A percentile compares a stretch with the other conserved stretches of the same genome.
These are phyloP conservation scores for Rhabdomys dilectus DNA, from an alignment of 2,113 vertebrate species.

Conservation along the genomic window DNA sequence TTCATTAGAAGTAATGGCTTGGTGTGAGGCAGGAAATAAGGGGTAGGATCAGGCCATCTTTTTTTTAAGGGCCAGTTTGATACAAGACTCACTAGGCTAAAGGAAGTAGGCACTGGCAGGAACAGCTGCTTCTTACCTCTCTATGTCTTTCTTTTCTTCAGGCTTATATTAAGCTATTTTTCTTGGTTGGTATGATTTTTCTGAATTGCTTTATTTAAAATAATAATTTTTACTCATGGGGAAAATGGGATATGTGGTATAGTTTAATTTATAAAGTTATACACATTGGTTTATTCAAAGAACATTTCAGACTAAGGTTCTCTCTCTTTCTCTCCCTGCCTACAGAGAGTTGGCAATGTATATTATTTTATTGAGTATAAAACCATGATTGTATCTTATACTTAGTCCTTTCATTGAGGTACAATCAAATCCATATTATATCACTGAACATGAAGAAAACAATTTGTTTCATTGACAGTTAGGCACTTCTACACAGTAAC, in stretches of 20 bases:
- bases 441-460: background rate
- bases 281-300: background rate
- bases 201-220: slow-evolving; percentile 12
- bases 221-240: background rate
- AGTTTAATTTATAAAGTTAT: background rate
- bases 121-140: background rate
- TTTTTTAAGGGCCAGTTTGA: background rate
- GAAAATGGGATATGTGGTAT: background rate
- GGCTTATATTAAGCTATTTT: background rate
- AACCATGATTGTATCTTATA: background rate
- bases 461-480: background rate
- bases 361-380: background rate
- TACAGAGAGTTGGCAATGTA: background rate
- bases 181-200: background rate
- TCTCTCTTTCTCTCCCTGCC: background rate
- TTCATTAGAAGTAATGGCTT: background rate
- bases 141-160: background rate
- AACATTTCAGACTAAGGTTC: background rate
- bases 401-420: background rate
- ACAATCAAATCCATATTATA: background rate
- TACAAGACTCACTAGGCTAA: background rate
- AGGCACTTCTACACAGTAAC: background rate
- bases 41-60: background rate
- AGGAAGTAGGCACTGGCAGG: background rate
- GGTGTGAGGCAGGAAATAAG: background rate